Conservation (phyloP, 2,113 vertebrate species). For the human (Homo sapiens) region DNA sequence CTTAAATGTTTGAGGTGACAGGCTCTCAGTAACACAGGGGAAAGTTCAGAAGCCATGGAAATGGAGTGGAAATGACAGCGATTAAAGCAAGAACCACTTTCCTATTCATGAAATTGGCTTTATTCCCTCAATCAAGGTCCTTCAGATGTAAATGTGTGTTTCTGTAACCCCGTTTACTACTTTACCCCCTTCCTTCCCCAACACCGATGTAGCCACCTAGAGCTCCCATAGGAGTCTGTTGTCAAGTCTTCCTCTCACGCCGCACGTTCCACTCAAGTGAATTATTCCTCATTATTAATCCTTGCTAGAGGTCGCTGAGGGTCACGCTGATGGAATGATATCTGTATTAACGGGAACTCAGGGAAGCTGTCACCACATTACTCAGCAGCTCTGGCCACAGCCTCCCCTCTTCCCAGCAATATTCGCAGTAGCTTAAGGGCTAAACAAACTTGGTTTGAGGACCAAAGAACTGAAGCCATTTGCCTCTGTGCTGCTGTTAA, state of each 20-base stretch:
- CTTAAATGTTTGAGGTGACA: background rate
- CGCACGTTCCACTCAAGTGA: background rate
- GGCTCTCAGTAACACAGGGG: background rate
- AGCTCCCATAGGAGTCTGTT: rapidly evolving
- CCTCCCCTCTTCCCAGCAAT: slow-evolving; percentile 39
- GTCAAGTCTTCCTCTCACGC: background rate
- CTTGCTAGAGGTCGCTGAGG: background rate
- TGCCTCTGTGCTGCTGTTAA: background rate
- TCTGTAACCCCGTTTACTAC: background rate
- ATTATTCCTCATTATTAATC: slow-evolving; percentile 57
- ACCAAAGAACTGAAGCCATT: slow-evolving; percentile 42
- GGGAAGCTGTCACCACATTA: slow-evolving; percentile 31
- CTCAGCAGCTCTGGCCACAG: slow-evolving; percentile 16
- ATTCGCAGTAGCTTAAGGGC: slow-evolving; percentile 66
- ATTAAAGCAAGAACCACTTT: background rate
- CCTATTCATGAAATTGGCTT: rapidly evolving
- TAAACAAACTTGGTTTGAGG: slow-evolving; percentile 68
- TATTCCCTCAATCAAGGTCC: background rate
- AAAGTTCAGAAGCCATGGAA: background rate
- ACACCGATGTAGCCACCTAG: rapidly evolving
- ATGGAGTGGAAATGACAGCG: background rate
- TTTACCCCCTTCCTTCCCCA: background rate
- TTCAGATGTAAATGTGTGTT: background rate
- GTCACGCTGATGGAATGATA: slow-evolving; percentile 63
- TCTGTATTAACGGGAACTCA: slow-evolving; percentile 51